These are phyloP conservation scores for Alligator mississippiensis DNA, from an alignment of 2,113 vertebrate species.

Conservation along the genomic window DNA sequence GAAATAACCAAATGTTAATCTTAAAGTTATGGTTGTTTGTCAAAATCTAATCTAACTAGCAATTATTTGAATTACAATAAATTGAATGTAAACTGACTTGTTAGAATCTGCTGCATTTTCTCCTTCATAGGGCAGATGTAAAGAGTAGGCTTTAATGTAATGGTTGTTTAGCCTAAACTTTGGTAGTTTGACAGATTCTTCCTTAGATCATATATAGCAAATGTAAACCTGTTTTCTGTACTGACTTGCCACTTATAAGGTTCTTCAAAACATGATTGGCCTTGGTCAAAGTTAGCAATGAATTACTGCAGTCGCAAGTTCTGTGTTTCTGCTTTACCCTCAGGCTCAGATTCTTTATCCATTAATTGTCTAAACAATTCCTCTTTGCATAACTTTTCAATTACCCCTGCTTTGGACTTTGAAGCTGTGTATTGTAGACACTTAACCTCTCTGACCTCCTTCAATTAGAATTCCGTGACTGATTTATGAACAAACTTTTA, in stretches of 20 bases:
- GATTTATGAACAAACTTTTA: constrained; percentile 30
- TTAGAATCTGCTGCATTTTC: neutral
- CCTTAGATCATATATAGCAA: neutral
- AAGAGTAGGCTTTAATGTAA: neutral
- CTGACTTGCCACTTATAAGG: neutral
- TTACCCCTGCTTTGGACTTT: constrained; percentile 43
- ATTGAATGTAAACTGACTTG: neutral
- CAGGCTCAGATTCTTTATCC: constrained; percentile 9
- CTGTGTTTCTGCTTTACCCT: neutral
- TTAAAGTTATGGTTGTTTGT: neutral
- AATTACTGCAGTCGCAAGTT: neutral
- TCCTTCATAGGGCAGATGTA: neutral
- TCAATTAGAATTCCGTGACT: constrained; percentile 16
- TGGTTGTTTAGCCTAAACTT: neutral
- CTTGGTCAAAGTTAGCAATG: neutral
- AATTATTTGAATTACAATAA: neutral
- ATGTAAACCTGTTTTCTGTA: neutral
- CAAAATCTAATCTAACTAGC: neutral
- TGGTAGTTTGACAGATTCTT: neutral
- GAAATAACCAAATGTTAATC: neutral
- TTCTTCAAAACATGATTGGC: neutral
- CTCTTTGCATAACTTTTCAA: neutral
- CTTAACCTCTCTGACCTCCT: constrained; percentile 46
- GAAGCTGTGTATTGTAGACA: neutral
- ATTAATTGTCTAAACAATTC: neutral